phyloP scores from a whole-genome alignment of 1,140 invertebrate species.

The Lethrus apterus region DNA sequence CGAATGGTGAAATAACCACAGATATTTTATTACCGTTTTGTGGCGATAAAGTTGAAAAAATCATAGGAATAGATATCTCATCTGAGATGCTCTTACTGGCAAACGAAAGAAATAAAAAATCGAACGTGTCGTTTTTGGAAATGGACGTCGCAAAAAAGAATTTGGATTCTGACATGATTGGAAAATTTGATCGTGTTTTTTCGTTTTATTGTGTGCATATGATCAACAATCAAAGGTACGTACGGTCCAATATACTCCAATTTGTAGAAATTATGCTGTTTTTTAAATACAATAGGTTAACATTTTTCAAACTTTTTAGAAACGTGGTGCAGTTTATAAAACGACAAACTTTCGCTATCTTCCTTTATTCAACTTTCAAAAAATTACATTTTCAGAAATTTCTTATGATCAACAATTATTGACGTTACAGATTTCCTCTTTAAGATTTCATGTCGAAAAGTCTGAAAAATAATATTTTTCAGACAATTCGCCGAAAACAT shows the following conservation, averaged over 20 bases:
- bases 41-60: conserved; percentile 43
- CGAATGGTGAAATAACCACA: conserved; percentile 64
- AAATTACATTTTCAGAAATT: not conserved
- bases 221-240: conserved; percentile 66
- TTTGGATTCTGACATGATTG: too few relatives aligned
- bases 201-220: conserved; percentile 80
- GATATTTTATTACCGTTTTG: conserved; percentile 58
- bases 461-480: too few relatives aligned
- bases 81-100: conserved; percentile 63
- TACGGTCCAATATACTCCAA: not conserved
- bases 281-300: not conserved
- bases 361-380: not conserved
- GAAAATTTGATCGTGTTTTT: conserved; percentile 59
- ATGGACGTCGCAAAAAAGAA: too few relatives aligned
- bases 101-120: too few relatives aligned
- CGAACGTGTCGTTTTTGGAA: too few relatives aligned
- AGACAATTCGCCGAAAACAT: conserved; percentile 60
- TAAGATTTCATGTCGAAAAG: too few relatives aligned
- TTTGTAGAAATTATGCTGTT: not conserved
- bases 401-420: too few relatives aligned
- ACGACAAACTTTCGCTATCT: too few relatives aligned
- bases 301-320: not conserved
- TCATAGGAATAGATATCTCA: conserved; percentile 62
- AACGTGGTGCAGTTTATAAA: too few relatives aligned
- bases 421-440: too few relatives aligned